These are phyloP conservation scores for Tribolium madens DNA, from an alignment of 1,140 invertebrate species.

Conservation along the genomic window DNA sequence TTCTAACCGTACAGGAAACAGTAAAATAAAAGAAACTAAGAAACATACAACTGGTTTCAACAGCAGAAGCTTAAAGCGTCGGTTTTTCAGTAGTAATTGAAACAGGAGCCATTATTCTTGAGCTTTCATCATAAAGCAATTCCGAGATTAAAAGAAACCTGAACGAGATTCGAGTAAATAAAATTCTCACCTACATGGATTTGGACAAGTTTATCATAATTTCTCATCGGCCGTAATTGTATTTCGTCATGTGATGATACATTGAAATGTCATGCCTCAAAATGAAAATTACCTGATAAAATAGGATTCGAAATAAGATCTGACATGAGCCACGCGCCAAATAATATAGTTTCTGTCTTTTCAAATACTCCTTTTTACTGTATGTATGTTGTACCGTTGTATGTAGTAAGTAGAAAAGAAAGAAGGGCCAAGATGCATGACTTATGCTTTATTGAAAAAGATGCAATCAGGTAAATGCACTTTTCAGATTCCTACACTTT, in stretches of 20 bases:
- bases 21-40: constrained; percentile 21
- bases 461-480: constrained; percentile 29
- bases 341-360: constrained; percentile 27
- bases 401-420: constrained; percentile 1
- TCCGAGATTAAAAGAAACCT: constrained; percentile 25
- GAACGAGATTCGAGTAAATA: constrained; percentile 3
- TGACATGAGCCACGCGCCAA: constrained; percentile 1
- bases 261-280: constrained; percentile 3
- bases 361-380: neutral
- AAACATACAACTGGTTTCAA: neutral
- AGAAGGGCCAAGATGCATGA: neutral
- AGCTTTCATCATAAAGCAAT: constrained; percentile 49
- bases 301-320: neutral
- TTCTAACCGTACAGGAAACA: constrained; percentile 9
- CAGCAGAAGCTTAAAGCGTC: constrained; percentile 8
- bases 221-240: neutral
- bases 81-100: constrained; percentile 46
- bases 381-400: too few relatives aligned
- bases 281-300: constrained; percentile 21
- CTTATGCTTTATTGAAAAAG: constrained; percentile 18
- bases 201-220: constrained; percentile 13
- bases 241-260: constrained; percentile 19
- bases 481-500: neutral
- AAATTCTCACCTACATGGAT: constrained; percentile 1
- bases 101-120: constrained; percentile 50